Evolutionary conservation across 2,888 invertebrate species (phyloP), one percentile per base, ranked within the genome.

Genomic region (Thymelicus acteon): DNA sequence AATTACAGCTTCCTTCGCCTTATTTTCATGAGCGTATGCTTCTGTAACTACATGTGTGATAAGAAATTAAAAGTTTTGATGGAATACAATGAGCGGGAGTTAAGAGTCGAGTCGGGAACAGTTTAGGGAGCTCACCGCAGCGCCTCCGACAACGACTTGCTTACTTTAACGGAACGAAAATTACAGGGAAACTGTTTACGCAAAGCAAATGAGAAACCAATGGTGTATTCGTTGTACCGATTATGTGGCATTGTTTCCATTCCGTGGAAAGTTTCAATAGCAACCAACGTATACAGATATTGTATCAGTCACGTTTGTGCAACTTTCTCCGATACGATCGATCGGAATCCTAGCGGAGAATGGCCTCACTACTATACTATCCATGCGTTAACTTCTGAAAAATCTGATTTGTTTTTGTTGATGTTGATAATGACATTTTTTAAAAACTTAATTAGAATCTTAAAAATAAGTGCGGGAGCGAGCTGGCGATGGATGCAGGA

Each of bases 401-500:
- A 24, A 24, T 24, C 24, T 24, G 24, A 2, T 24, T 24, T 24
- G 3, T 24, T 24, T 24, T 24, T 24, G 24, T 24, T 24, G 3
- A 24, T 24, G 24, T 24, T 24, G 24, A 24, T 1, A 24, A 24
- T 1, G 3, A 3, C 24, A 24, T 24, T 24, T 24, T 24, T 24
- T 2, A 24, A 24, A 24, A 24, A 1, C 1, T 24, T 2, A 24
- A 2, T 24, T 24, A 24, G 24, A 24, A 2, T 24, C 24, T 24
- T 24, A 1, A 24, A 24, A 24, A 24, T 2, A 2, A n/a, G n/a
- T 19, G 62, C 48, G 39, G 12, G 15, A 15, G 15, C 24, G 49
- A 52, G 63, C 31, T 62, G 48, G 49, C 39, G 63, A 63, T 52
- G 12, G 63, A 52, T 44, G 63, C 6, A 63, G 13, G 15, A 63